Evolutionary conservation across 2,113 vertebrate genomes (phyloP), one percentile per base, ranked within the genome.

Genomic region (Leucopsar rothschildi): DNA sequence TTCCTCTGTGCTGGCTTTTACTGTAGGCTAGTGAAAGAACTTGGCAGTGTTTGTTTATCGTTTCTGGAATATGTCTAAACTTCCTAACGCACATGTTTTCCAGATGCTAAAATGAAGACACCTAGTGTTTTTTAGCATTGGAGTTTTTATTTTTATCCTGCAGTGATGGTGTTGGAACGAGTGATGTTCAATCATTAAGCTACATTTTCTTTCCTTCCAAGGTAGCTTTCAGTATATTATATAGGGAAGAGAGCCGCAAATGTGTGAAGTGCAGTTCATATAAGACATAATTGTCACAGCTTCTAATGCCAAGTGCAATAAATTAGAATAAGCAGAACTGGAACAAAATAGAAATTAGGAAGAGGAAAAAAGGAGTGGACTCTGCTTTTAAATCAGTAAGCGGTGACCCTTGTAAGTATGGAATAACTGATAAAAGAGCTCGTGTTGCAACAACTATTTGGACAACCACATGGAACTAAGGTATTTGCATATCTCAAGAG

Each of bases 11-110:
- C 20, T 97, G 57, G 27, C 53, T 93, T 91, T 85, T 77, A 70
- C 63, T 85, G 47, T 52, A 57, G 63, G 50, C 55, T 63, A 70
- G 44, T 59, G 81, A 77, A 89, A 79, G 59, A 92, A 77, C 63
- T 93, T 93, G 95, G 95, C 88, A 88, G 63, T 66, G 63, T 63
- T 93, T 85, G 66, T 85, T 84, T 93, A 72, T 78, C 0, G 0
- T 89, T 94, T 95, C 85, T 96, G 95, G 73, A 90, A 73, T 76
- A 66, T 40, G 57, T 84, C 86, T 93, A 53, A 93, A 84, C 76
- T 72, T 89, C 77, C 59, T 63, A 55, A 82, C 0, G 11, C 88
- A 80, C 93, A 56, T 91, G 83, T 85, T 85, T 94, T 96, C 91
- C 95, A 96, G 92, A 93, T 87, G 83, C 81, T 91, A 50, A 96